These are phyloP conservation scores for Poecilia wingei DNA, from an alignment of 2,797 vertebrate genomes.

Conservation along the genomic window DNA sequence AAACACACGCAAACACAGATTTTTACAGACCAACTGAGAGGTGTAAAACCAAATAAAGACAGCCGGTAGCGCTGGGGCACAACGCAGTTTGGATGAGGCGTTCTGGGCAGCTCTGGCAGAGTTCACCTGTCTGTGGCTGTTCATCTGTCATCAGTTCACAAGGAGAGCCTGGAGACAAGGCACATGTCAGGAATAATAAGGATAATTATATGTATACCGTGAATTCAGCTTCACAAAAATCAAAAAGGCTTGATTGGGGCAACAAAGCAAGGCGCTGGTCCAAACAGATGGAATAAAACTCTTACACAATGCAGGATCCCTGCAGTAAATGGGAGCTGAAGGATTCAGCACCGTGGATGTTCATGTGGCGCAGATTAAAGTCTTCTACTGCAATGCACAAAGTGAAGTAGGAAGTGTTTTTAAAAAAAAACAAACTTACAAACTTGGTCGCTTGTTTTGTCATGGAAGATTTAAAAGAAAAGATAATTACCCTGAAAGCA, in stretches of 20 bases:
- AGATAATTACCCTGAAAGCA: neutral
- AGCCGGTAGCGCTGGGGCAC: conserved; percentile 36
- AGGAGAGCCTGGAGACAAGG: conserved; percentile 3
- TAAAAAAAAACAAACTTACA: neutral
- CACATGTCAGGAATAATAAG: conserved; percentile 6
- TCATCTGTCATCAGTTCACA: conserved; percentile 32
- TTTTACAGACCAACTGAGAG: conserved; percentile 30
- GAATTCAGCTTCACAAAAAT: conserved; percentile 9
- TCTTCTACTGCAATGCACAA: neutral
- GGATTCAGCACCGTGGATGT: conserved; percentile 1
- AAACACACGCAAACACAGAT: conserved; percentile 23
- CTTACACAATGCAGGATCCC: neutral
- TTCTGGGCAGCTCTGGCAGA: conserved; percentile 15
- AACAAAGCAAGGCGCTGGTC: conserved; percentile 7
- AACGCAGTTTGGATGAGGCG: conserved; percentile 14
- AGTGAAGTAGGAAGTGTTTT: too few relatives aligned
- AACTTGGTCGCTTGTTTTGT: neutral
- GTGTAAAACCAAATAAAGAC: conserved; percentile 53
- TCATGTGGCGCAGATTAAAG: neutral
- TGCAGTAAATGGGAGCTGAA: conserved; percentile 2
- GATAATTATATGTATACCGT: conserved; percentile 19
- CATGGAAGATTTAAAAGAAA: neutral
- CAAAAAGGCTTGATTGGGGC: neutral
- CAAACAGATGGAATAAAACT: conserved; percentile 29
- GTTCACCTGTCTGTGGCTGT: conserved; percentile 2